Percentiles rank a stretch among this genome's conserved stretches.
phyloP scores from a whole-genome alignment of 2,113 vertebrate genomes.

The Oenanthe oenanthe region DNA sequence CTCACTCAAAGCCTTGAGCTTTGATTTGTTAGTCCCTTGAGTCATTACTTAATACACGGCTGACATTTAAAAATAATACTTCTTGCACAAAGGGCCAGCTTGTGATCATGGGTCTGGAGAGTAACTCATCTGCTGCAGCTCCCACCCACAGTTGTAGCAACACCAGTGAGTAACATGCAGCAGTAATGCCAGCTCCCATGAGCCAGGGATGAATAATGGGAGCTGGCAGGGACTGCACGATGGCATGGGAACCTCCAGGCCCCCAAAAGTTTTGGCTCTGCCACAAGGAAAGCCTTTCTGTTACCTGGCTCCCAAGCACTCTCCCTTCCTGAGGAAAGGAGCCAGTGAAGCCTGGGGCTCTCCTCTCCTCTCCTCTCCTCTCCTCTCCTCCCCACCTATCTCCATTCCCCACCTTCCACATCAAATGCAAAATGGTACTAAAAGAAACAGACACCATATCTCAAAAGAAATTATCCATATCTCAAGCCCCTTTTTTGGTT shows the following conservation, averaged over 20 bases:
- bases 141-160: neutral
- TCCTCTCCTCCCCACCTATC: too few relatives aligned
- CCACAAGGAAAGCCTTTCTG: neutral
- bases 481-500: neutral
- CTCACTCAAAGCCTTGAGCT: neutral
- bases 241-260: conserved; percentile 28
- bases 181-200: conserved; percentile 17
- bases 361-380: too few relatives aligned
- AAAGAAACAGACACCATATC: neutral
- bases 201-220: conserved; percentile 27
- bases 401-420: too few relatives aligned
- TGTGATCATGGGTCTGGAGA: neutral
- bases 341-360: neutral
- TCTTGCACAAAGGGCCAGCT: conserved; percentile 34
- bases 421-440: neutral
- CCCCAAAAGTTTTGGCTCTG: neutral
- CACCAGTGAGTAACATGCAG: neutral
- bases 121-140: neutral
- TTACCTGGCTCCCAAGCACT: neutral
- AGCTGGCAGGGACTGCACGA: neutral
- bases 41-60: neutral
- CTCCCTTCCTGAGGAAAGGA: neutral
- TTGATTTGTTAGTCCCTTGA: conserved; percentile 2
- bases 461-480: neutral
- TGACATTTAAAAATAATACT: conserved; percentile 51